Base-by-base conservation (phyloP, 1,140 invertebrate genomes). In the Platyscapa corneri region DNA sequence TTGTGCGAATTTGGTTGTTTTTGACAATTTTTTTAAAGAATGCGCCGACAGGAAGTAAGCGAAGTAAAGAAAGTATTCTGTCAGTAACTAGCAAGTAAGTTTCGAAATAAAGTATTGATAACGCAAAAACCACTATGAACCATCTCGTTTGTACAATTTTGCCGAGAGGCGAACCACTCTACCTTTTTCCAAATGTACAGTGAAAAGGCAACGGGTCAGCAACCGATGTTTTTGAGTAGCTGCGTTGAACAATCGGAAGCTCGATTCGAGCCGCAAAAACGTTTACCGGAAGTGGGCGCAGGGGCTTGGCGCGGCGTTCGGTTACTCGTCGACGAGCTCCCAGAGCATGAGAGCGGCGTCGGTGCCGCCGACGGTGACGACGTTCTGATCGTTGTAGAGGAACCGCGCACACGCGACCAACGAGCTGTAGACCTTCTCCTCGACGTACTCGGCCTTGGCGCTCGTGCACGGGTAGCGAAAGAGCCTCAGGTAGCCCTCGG, bases 271-370 rank as follows among this genome's bases (percentile, higher is more conserved):
- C 14, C 3, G 80, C 42, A 65, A 75, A 81, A 85, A 60, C 76
- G 88, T 86, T 92, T 86, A 86, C 76, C 70, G 86, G 30, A 67
- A n/a, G 64, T 18, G 20, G 60, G 32, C 12, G 27, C 49, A 34
- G 37, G 10, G 32, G 18, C 37, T 37, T 20, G 16, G 7, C 8
- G 49, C n/a, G 23, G 49, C n/a, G 23, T 49, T n/a, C 27, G 37
- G 93, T 93, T 96, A 96, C 91, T 97, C 96, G 90, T 96, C 97
- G 87, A 97, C 95, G 83, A 98, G 93, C 91, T 97, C 96, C 98
- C 98, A 99, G 88, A 98, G 95, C 96, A 99, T 97, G 8, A 99
- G 94, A 65, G 97, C 95, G 76, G 97, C 98, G 91, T 99, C 98
- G 88, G 96, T 96, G n/a, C 97, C 98, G 34, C 98, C 98, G 12